Evolutionary conservation across 2,113 vertebrate species (phyloP), one percentile per base, ranked within the genome.

Genomic region (Oreocharis arfaki): DNA sequence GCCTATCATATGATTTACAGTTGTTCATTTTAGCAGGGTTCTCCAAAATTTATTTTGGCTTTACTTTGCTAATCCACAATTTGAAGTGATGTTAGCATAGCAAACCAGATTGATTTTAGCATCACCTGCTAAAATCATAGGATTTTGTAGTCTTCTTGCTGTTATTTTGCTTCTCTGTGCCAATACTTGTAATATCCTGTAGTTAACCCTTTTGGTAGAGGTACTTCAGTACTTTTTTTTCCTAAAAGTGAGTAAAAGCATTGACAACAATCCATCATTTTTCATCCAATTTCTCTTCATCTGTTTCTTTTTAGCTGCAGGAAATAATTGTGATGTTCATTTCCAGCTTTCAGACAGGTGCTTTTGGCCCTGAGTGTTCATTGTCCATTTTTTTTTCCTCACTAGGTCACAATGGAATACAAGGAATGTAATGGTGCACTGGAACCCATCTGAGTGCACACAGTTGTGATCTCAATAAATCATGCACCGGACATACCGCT

Each of bases 391-490:
- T 83, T n/a, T 42, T 68, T 33, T 8, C 14, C 92, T 78, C 14
- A 46, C 26, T 30, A 98, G 98, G 98, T 99, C 71, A 99, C 98
- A 4, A 98, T 99, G 65, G 98, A 99, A 97, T 99, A 99, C 77
- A 97, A 98, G 28, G 98, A 99, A 89, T 98, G 96, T 78, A 97
- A 97, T 3, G 98, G 98, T 0, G 97, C 97, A 32, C 97, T 99
- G 90, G 97, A 99, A 46, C 98, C 98, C 4, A 97, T 98, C 56
- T 77, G 96, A 16, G 98, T 98, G 70, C 98, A 99, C 93, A 98
- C 98, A 7, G 95, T 98, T 59, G 98, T 99, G 8, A 86, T 99
- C 76, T 99, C 98, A 5, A 98, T 98, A 52, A 98, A 98, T 67
- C 98, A 98, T 12, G 98, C 98, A 22, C 98, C 97, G 1, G 97